A percentile compares a stretch with the other conserved stretches of the same genome.
These are phyloP conservation scores for Tetanocera ferruginea DNA, from an alignment of 2,888 invertebrate species.

Conservation along the genomic window DNA sequence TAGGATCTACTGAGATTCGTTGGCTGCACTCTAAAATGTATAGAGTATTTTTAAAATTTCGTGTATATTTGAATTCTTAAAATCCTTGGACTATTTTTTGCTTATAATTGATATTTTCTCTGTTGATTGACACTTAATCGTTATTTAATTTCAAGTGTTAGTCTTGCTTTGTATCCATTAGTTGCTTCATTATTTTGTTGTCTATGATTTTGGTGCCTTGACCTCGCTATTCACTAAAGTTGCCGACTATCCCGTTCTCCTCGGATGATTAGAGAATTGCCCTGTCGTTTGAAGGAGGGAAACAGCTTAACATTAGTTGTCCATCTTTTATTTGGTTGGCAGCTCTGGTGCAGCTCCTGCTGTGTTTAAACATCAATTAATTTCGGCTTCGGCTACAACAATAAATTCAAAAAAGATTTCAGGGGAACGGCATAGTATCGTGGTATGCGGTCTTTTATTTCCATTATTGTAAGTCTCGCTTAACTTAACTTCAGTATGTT, in stretches of 20 bases:
- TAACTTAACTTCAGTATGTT: too few relatives aligned
- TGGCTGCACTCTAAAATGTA: background rate
- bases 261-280: background rate
- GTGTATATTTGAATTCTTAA: background rate
- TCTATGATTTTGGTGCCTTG: background rate
- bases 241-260: too few relatives aligned
- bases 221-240: background rate
- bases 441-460: background rate
- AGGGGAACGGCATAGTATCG: background rate
- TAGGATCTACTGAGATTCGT: too few relatives aligned
- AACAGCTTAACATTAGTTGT: background rate
- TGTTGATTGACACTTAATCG: constrained; percentile 1
- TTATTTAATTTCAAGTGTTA: background rate
- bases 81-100: background rate
- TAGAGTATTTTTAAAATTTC: background rate
- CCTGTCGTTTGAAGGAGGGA: too few relatives aligned
- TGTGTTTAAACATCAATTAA: constrained; percentile 52
- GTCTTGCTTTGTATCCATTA: background rate
- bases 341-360: background rate
- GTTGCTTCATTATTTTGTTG: background rate
- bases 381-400: constrained; percentile 62
- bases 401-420: constrained; percentile 48
- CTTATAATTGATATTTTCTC: background rate
- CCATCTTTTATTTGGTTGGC: constrained; percentile 9
- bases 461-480: too few relatives aligned